A percentile compares a stretch with the other conserved stretches of the same genome.
phyloP scores from a whole-genome alignment of 2,113 vertebrate genomes.

The Syrmaticus mikado region DNA sequence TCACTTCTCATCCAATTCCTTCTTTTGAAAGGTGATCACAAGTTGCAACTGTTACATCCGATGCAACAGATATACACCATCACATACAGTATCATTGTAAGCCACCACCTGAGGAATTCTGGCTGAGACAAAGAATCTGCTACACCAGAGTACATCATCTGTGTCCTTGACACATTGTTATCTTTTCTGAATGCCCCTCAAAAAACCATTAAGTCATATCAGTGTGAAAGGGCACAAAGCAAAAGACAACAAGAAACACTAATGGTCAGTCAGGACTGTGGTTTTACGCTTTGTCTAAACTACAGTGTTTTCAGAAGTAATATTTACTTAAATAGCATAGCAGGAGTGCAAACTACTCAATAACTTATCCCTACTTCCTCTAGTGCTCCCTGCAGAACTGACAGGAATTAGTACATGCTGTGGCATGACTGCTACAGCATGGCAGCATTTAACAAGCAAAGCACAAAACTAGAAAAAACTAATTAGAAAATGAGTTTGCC shows the following conservation, averaged over 20 bases:
- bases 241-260: not conserved
- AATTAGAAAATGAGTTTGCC: not conserved
- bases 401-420: not conserved
- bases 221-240: not conserved
- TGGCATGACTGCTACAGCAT: not conserved
- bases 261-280: not conserved
- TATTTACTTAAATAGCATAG: not conserved
- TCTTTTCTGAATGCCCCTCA: not conserved
- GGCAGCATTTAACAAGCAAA: conserved; percentile 9
- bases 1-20: not conserved
- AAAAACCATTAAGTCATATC: not conserved
- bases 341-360: not conserved
- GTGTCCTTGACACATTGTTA: not conserved
- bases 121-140: not conserved
- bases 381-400: conserved; percentile 10
- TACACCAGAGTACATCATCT: not conserved
- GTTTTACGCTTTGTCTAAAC: not conserved
- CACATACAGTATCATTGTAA: not conserved
- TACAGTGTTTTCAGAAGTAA: not conserved
- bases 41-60: not conserved
- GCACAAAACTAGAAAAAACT: not conserved
- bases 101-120: not conserved
- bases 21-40: not conserved
- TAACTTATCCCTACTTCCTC: not conserved
- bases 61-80: not conserved